Evolutionary conservation across 2,797 vertebrate genomes (phyloP).

Genomic region (Tiaroga cobitis): DNA sequence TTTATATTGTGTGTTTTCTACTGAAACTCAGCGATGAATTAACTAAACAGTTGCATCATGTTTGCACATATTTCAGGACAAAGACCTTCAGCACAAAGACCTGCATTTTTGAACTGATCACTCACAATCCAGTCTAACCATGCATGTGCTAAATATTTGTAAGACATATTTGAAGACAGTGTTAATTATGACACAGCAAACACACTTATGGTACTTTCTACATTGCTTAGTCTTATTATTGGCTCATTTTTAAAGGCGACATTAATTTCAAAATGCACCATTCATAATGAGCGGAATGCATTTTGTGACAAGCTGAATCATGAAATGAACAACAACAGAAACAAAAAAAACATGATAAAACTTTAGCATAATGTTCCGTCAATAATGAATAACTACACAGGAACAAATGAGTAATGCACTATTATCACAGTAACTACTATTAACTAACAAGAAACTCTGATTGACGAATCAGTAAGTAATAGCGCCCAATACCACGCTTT

Average conservation of each 20-base stretch:
- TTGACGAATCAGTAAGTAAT: too few species aligned
- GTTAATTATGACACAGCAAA: neutral
- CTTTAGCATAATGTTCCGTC: too few species aligned
- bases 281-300: neutral
- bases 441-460: too few species aligned
- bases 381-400: too few species aligned
- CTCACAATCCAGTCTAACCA: neutral
- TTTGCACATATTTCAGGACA: neutral
- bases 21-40: neutral
- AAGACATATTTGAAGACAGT: neutral
- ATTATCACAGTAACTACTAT: too few species aligned
- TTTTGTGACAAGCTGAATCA: neutral
- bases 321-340: neutral
- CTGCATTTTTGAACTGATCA: neutral
- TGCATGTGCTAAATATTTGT: neutral
- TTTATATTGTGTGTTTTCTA: constrained; percentile 1
- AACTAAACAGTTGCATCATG: neutral
- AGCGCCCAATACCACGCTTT: too few species aligned
- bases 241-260: neutral
- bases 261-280: neutral
- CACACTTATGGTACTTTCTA: neutral
- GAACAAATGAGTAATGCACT: too few species aligned
- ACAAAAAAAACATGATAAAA: too few species aligned
- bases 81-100: too few species aligned
- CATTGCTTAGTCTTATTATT: neutral